Evolutionary conservation across 2,888 invertebrate species (phyloP).

Genomic region (Pachymerium ferrugineum): DNA sequence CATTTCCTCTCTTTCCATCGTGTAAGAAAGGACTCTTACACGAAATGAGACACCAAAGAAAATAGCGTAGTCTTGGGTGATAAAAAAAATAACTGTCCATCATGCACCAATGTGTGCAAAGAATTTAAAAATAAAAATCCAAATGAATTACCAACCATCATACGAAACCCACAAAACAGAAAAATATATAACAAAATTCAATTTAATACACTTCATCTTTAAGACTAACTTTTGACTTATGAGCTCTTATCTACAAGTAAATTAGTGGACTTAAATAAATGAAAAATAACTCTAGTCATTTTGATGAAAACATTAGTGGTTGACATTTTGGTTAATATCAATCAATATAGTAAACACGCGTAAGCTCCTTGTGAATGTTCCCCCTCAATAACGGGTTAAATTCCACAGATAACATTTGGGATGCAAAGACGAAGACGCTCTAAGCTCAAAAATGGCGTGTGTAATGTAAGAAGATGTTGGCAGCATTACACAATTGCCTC

Average conservation of each 20-base stretch:
- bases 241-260: background rate
- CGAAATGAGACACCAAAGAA: slow-evolving; percentile 27
- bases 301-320: background rate
- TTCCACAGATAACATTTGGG: background rate
- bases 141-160: slow-evolving; percentile 20
- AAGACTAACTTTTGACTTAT: background rate
- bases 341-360: slow-evolving; percentile 12
- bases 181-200: background rate
- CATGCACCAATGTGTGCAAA: background rate
- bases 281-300: background rate
- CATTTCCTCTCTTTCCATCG: background rate
- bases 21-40: slow-evolving; percentile 15
- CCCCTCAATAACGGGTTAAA: background rate
- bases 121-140: slow-evolving; percentile 23
- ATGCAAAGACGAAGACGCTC: background rate
- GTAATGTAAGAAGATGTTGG: background rate
- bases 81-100: slow-evolving; percentile 18
- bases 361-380: background rate
- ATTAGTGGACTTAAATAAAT: background rate
- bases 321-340: background rate
- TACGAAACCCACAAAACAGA: background rate
- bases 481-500: slow-evolving; percentile 15
- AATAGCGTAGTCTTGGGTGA: background rate
- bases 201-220: background rate
- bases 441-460: slow-evolving; percentile 1